Base-by-base conservation (phyloP, 2,888 invertebrate genomes). In the Caenorhabditis doughertyi region DNA sequence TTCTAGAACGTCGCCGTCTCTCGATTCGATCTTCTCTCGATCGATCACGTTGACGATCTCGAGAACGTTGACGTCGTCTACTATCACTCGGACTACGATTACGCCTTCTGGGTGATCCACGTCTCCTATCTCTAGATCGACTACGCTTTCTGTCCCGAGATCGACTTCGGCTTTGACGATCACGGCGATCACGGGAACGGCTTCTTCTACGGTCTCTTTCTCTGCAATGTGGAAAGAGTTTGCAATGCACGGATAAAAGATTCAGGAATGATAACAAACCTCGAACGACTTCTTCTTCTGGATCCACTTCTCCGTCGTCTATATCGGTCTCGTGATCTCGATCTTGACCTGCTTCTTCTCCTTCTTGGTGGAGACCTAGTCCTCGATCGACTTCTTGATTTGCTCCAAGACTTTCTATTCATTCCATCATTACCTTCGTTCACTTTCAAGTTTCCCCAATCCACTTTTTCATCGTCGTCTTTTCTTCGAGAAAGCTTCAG, bases 401-500 rank as follows among this genome's bases (percentile, higher is more conserved):
- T 35, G 23, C 39, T 53, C 11, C 64, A 29, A 1, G 79, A 71
- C 53, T 64, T 64, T 29, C 79, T 44, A 25, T 25, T 65, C 35
- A 42, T 32, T 27, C 44, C 21, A 21, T 49, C 60, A 49, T 27
- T 42, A 9, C 56, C 47, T 32, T 23, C 73, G 11, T 35, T 47
- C 1, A 56, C 47, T 58, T 71, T 83, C 53, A 79, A 51, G 11
- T 60, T 51, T 2, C 79, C 74, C 74, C 85, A 79, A 56, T 79
- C 81, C 9, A 80, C 83, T 18, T 32, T 32, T 4, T 80, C 83
- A 13, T 72, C 79, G 1, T 74, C 71, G 51, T 65, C 65, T 27
- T 79, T 81, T 25, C 64, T 53, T 11, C 83, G 72, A 39, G 85
- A 79, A 25, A 85, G 62, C 64, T 80, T 77, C 86, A 89, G 65